Evolutionary conservation across 2,113 vertebrate genomes (phyloP), one percentile per base, ranked within the genome.

Genomic region (Phylloscopus whistleri): DNA sequence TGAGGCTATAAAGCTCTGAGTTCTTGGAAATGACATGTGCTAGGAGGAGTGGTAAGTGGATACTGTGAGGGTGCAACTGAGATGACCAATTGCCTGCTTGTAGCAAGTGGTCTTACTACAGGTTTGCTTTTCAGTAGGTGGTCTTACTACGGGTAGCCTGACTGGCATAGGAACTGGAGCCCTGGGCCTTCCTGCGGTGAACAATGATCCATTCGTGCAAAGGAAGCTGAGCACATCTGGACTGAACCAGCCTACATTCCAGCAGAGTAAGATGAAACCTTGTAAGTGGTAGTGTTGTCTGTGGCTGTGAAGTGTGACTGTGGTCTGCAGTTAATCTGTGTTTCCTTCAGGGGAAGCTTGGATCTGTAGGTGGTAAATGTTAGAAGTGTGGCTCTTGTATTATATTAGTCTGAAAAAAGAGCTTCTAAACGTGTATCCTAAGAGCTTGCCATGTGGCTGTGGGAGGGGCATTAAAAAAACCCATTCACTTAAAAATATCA

Each of bases 251-350:
- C 98, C 99, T 60, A 99, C 99, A 97, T 99, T 99, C 98, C 99
- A 99, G 98, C 99, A 99, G 99, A 99, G 99, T 99, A 99, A 99
- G 99, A 99, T 99, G 98, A 99, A 98, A 98, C 98, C 98, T 98
- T 99, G 98, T 99, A 98, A 99, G 98, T 99, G 98, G 98, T 98
- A 98, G 98, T 98, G 98, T 98, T 98, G 98, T 98, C 98, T 99
- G 98, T 98, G 99, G 98, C 97, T 99, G 98, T 98, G 98, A 98
- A 96, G 98, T 82, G 97, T 98, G 98, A 97, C 89, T 98, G 97
- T 97, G 92, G 79, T 95, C 97, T 97, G 82, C 84, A 87, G 76
- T 98, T 96, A 81, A 96, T 96, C 97, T 98, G 67, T 35, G 9
- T 95, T 84, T 93, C 52, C 53, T 68, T 70, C 26, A 53, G 56